phyloP scores from a whole-genome alignment of 2,888 invertebrate genomes.

The Saturnia japonica region DNA sequence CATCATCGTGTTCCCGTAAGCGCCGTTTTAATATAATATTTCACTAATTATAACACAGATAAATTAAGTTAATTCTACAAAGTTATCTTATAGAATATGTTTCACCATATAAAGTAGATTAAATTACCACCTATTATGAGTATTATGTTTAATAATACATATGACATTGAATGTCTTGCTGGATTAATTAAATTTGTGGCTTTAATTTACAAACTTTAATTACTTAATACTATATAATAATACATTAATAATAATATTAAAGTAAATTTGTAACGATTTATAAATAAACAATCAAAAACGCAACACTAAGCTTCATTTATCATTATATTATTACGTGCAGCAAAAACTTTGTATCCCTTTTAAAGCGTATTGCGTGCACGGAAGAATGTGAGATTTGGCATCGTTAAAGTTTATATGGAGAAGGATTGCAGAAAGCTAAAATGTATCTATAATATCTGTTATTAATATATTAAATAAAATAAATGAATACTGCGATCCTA shows the following conservation, averaged over 20 bases:
- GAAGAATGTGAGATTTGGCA: no score
- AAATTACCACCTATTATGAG: conserved; percentile 1
- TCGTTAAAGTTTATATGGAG: no score
- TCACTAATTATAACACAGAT: not conserved
- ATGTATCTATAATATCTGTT: no score
- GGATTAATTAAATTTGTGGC: not conserved
- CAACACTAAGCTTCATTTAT: no score
- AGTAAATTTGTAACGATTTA: not conserved
- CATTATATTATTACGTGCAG: no score
- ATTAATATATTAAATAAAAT: no score
- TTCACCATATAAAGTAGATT: not conserved
- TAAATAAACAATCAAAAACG: not conserved
- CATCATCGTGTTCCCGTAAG: not conserved
- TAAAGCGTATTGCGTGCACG: no score
- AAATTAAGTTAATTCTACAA: not conserved
- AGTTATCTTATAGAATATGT: not conserved
- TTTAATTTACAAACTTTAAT: not conserved
- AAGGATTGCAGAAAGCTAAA: no score
- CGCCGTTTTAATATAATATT: not conserved
- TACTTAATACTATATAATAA: not conserved
- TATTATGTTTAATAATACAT: not conserved
- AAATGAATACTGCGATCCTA: no score
- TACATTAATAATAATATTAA: no score
- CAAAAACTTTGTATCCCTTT: no score
- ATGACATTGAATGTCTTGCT: not conserved